These are phyloP conservation scores for Tenthredo distinguenda DNA, from an alignment of 2,888 invertebrate genomes.

Conservation along the genomic window DNA sequence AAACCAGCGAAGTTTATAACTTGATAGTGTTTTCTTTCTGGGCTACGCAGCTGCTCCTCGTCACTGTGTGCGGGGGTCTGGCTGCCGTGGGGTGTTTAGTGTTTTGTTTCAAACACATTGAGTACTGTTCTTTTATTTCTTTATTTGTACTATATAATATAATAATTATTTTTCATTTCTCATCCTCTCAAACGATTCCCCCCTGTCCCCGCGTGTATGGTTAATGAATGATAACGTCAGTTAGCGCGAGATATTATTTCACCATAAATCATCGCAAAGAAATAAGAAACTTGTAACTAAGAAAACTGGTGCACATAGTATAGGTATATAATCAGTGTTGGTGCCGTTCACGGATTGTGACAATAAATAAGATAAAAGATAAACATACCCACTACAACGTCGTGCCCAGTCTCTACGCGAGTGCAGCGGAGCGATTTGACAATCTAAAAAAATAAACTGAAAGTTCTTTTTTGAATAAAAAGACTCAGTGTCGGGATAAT, in stretches of 20 bases:
- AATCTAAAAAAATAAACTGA: background rate
- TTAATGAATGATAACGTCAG: background rate
- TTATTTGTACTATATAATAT: background rate
- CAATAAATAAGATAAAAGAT: background rate
- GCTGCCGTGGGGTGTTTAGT: background rate
- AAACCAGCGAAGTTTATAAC: slow-evolving; percentile 45
- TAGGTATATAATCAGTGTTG: background rate
- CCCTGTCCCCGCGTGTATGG: background rate
- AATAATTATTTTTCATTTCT: background rate
- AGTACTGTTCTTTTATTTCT: background rate
- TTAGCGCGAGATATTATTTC: background rate
- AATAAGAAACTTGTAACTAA: background rate
- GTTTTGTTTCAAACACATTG: background rate
- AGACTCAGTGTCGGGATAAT: background rate
- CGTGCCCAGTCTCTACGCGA: background rate
- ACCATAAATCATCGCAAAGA: background rate
- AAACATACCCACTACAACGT: too few species aligned
- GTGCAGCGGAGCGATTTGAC: background rate
- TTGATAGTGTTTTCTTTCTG: slow-evolving; percentile 20
- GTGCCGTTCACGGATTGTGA: background rate
- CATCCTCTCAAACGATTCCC: too few species aligned
- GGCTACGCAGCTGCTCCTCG: slow-evolving; percentile 10
- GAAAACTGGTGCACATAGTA: background rate
- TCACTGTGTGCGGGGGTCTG: background rate
- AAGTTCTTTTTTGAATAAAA: background rate